These are phyloP conservation scores for Meloidogyne floridensis DNA, from an alignment of 1,140 invertebrate species.

Conservation along the genomic window DNA sequence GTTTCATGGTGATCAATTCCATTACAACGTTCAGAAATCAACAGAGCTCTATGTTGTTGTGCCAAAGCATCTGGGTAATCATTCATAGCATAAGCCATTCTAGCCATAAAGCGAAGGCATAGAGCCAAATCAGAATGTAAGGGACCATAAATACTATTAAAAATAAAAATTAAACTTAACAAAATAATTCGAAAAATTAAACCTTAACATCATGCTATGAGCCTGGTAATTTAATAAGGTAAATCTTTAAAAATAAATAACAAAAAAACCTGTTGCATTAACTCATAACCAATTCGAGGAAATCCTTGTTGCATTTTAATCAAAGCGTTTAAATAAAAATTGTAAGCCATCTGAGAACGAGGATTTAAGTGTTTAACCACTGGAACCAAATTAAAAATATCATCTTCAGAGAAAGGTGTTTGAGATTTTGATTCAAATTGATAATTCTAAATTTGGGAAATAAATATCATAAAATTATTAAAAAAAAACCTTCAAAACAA, in stretches of 20 bases:
- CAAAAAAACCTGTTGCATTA: constrained; percentile 35
- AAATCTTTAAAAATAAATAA: not conserved
- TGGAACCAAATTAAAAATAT: constrained; percentile 38
- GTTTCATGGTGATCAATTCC: constrained; percentile 44
- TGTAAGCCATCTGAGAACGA: constrained; percentile 37
- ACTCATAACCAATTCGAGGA: constrained; percentile 36
- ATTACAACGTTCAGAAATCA: constrained; percentile 42
- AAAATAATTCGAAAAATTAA: not conserved
- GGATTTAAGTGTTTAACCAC: constrained; percentile 42
- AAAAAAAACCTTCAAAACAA: constrained; percentile 31
- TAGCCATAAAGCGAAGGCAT: constrained; percentile 45
- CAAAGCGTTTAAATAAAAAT: constrained; percentile 40
- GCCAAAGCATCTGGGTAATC: constrained; percentile 34
- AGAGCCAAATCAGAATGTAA: constrained; percentile 40
- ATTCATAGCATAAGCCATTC: constrained; percentile 37
- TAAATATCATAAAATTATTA: not conserved
- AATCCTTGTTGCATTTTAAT: constrained; percentile 42
- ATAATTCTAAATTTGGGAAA: constrained; percentile 33
- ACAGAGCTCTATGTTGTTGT: constrained; percentile 39
- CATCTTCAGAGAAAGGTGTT: constrained; percentile 34
- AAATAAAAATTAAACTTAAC: not conserved
- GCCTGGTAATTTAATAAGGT: constrained; percentile 7
- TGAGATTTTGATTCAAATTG: constrained; percentile 30
- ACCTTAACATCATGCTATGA: constrained; percentile 37
- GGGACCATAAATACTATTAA: constrained; percentile 39